Evolutionary conservation across 1,140 invertebrate genomes (phyloP).

Genomic region (Diorhabda sublineata): DNA sequence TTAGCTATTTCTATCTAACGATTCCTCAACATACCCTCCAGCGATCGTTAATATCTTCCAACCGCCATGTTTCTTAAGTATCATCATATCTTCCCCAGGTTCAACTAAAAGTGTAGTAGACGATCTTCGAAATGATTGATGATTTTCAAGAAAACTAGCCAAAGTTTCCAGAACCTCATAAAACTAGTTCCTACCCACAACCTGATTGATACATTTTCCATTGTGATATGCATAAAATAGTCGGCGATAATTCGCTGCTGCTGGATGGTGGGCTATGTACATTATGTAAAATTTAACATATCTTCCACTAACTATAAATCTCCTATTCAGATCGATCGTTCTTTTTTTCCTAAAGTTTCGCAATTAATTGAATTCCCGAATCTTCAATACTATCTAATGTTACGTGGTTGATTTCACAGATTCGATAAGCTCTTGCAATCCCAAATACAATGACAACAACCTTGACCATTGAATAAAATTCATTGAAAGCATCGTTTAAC

Average conservation of each 20-base stretch:
- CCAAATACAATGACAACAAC: not conserved
- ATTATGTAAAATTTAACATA: not conserved
- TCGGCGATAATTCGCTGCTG: not conserved
- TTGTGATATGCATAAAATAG: not conserved
- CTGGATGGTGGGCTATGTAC: not conserved
- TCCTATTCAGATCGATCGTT: not conserved
- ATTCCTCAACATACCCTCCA: not conserved
- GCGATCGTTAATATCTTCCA: not conserved
- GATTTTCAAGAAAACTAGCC: not conserved
- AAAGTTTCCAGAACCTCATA: not conserved
- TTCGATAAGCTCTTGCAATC: not conserved
- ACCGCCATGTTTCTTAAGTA: not conserved
- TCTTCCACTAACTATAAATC: not conserved
- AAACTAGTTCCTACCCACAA: not conserved
- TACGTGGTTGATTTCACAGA: not conserved
- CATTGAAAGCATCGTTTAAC: not conserved
- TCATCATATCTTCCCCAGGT: not conserved
- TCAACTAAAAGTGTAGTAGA: not conserved
- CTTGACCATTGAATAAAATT: not conserved
- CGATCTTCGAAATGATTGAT: not conserved
- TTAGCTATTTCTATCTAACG: not conserved
- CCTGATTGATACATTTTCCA: not conserved
- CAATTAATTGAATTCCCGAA: not conserved
- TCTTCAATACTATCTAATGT: not conserved
- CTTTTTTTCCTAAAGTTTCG: not conserved